Evolutionary conservation across 2,888 invertebrate genomes (phyloP), one percentile per base, ranked within the genome.

Genomic region (Xestia xanthographa): DNA sequence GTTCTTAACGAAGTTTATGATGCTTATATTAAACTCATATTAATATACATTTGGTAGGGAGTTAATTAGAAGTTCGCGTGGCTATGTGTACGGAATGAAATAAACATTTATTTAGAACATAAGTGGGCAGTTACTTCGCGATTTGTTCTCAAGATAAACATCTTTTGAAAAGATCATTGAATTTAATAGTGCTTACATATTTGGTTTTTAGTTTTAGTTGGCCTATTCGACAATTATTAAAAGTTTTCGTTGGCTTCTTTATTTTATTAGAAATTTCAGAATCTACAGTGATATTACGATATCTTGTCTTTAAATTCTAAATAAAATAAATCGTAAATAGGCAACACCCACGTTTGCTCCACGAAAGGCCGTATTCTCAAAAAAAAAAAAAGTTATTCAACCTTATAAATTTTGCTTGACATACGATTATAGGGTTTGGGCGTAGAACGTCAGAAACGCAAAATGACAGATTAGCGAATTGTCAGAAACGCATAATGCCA

Each of bases 11-110:
- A 79, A 87, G 76, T 80, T 73, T 67, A 45, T 67, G 66, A 80
- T 41, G 38, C 53, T 80, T 56, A 34, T 66, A 75, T 80, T 77
- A 69, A 74, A 70, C 26, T 76, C 69, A 17, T 80, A 79, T 83
- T 87, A 69, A 77, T 71, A 72, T 74, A 81, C 63, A 77, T 83
- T 86, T 83, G 29, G 65, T 82, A 60, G 75, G 70, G 80, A 88
- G 86, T 87, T 93, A 93, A 93, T 92, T 92, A 90, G 90, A 80
- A 78, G 87, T 90, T 94, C 88, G 94, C 93, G 94, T 94, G 94
- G 91, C 83, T 76, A 73, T 48, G 50, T 86, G 17, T 83, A 77
- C 82, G 85, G 86, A 90, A 88, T 87, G 86, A 89, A 91, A 92
- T 90, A 86, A 90, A 87, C 89, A 91, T 92, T 92, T 92, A 88